A percentile compares a stretch with the other conserved stretches of the same genome.
Evolutionary conservation across 2,797 vertebrate genomes (phyloP).

Genomic region (Chromis chromis): DNA sequence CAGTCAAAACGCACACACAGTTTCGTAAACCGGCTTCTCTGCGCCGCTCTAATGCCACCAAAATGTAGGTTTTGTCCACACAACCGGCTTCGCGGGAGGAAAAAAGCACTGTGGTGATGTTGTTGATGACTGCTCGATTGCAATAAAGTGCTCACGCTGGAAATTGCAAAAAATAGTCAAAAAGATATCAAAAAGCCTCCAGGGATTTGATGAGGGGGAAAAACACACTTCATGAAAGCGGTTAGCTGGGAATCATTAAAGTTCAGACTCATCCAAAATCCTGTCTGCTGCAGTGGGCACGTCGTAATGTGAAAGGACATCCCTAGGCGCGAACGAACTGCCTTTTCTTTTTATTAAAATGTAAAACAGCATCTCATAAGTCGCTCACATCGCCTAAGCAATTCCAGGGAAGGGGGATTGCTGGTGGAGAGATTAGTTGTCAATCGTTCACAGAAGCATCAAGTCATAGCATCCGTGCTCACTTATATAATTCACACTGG

Average conservation of each 20-base stretch:
- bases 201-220: neutral
- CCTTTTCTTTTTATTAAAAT: neutral
- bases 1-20: neutral
- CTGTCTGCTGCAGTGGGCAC: neutral
- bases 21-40: neutral
- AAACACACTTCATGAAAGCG: neutral
- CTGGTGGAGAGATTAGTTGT: constrained; percentile 63
- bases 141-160: neutral
- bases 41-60: neutral
- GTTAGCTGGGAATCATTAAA: neutral
- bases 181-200: neutral
- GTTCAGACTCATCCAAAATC: neutral
- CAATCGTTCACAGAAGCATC: constrained; percentile 57
- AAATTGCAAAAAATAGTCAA: neutral
- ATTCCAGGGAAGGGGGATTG: constrained; percentile 38
- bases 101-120: neutral
- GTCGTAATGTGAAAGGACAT: neutral
- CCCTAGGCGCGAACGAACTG: neutral
- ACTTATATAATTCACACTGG: constrained; percentile 59
- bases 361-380: constrained; percentile 14
- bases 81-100: neutral
- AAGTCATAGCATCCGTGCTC: constrained; percentile 41
- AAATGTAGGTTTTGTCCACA: neutral
- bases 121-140: neutral
- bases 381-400: neutral